Evolutionary conservation across 2,888 invertebrate species (phyloP), one percentile per base, ranked within the genome.

Genomic region (Monopis laevigella): DNA sequence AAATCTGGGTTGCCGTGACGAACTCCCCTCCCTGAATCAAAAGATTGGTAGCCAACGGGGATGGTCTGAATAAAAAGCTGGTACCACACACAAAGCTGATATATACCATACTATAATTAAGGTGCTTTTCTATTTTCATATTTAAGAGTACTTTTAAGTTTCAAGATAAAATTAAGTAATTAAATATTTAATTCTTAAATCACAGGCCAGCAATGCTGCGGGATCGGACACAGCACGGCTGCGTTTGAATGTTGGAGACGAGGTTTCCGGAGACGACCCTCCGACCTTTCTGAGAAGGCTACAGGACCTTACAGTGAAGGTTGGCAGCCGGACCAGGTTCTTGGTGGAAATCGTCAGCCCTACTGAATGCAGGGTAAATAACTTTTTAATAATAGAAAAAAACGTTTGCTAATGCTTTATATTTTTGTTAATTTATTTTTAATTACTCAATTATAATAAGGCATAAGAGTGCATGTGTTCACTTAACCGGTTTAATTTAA

Each of bases 301-400:
- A 40, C 89, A 88, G 58, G 93, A 96, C 71, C 86, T 94, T 41
- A 88, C 91, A 10, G 93, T 93, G 45, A 93, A 95, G 80, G 93
- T 96, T 58, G 95, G 95, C 58, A 92, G 93, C 30, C 83, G 93
- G 56, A 90, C 92, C 1, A 82, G 93, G 52, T 88, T 94, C 58
- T 84, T 94, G 36, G 91, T 93, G 36, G 93, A 94, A 73, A 89
- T 93, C 48, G 82, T 88, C 59, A 92, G 90, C 70, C 85, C 88
- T 39, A 86, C 88, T 34, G 90, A 90, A 62, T 85, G 89, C 51
- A 89, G 89, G 86, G 94, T 92, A n/a, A n/a, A n/a, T n/a, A n/a
- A n/a, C n/a, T n/a, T n/a, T n/a, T n/a, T n/a, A n/a, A n/a, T n/a
- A n/a, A n/a, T n/a, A n/a, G n/a, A n/a, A n/a, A n/a, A n/a, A n/a